Evolutionary conservation across 2,888 invertebrate species (phyloP).

Genomic region (Oscheius myriophilus): DNA sequence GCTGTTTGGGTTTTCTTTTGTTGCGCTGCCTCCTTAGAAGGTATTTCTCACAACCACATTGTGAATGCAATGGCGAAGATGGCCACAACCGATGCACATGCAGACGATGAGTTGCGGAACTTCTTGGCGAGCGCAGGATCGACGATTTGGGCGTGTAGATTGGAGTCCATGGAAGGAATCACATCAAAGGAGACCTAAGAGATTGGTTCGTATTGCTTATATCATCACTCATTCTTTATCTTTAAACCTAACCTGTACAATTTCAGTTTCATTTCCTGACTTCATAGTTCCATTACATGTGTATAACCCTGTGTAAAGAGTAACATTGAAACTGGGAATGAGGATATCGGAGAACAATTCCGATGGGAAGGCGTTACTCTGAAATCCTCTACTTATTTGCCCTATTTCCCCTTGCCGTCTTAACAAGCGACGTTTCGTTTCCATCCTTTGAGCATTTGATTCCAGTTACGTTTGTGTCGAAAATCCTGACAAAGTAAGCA

Average conservation of each 20-base stretch:
- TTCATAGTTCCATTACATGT: slow-evolving; percentile 20
- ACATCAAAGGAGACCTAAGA: slow-evolving; percentile 11
- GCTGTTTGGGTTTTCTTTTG: too few species aligned
- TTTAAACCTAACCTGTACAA: neutral
- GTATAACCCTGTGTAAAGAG: slow-evolving; percentile 13
- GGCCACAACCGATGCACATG: too few species aligned
- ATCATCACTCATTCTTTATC: neutral
- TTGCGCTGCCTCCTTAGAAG: too few species aligned
- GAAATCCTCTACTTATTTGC: neutral
- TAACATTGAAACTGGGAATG: slow-evolving; percentile 10
- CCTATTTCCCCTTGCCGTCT: slow-evolving; percentile 8
- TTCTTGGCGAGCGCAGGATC: slow-evolving; percentile 10
- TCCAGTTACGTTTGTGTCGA: slow-evolving; percentile 17
- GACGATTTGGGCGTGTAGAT: slow-evolving; percentile 5
- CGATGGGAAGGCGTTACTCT: slow-evolving; percentile 19
- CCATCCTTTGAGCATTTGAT: slow-evolving; percentile 19
- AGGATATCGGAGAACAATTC: slow-evolving; percentile 13
- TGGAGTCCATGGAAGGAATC: slow-evolving; percentile 6
- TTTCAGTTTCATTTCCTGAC: slow-evolving; percentile 24
- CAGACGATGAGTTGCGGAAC: slow-evolving; percentile 1
- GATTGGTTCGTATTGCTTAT: too few species aligned
- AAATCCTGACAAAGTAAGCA: slow-evolving; percentile 20
- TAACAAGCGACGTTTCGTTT: slow-evolving; percentile 4
- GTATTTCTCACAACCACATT: neutral
- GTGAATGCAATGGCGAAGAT: neutral